Percentiles rank a stretch among this genome's conserved stretches.
phyloP scores from a whole-genome alignment of 1,140 invertebrate species.

The Halictus rubicundus region DNA sequence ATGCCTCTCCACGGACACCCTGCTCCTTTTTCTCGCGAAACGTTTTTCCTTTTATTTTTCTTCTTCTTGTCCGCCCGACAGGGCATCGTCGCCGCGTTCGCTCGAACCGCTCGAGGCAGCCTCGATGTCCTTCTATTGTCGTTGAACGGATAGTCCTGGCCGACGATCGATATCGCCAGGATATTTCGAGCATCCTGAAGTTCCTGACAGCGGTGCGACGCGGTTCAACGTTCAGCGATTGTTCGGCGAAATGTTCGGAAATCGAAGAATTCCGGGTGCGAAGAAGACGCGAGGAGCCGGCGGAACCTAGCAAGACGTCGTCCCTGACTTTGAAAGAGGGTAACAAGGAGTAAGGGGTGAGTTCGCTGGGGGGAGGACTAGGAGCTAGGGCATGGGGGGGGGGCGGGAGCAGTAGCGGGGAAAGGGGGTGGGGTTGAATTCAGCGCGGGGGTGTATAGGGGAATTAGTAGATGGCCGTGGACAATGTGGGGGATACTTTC shows the following conservation, averaged over 20 bases:
- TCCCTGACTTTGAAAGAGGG: conserved; percentile 73
- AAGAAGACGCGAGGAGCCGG: conserved; percentile 1
- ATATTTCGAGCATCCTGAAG: neutral
- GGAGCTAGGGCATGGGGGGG: conserved; percentile 56
- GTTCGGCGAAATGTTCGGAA: neutral
- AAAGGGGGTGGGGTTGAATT: conserved; percentile 73
- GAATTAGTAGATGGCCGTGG: conserved; percentile 79
- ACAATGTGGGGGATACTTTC: conserved; percentile 81
- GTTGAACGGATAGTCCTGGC: too few relatives aligned
- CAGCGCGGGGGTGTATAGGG: conserved; percentile 76
- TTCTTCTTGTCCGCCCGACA: too few relatives aligned
- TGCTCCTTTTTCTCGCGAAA: neutral
- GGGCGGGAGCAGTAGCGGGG: conserved; percentile 47
- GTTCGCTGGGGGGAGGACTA: conserved; percentile 49
- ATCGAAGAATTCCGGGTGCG: neutral
- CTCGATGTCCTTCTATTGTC: neutral
- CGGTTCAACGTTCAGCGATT: neutral
- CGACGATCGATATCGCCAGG: neutral
- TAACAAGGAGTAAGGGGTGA: conserved; percentile 56
- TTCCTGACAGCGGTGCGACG: too few relatives aligned
- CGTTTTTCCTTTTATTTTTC: neutral
- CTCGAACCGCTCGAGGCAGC: neutral
- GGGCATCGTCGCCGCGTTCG: neutral
- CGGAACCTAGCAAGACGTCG: conserved; percentile 43
- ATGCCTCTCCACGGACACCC: conserved; percentile 9